These are phyloP conservation scores for Gari tellinella DNA, from an alignment of 2,888 invertebrate genomes.

Conservation along the genomic window DNA sequence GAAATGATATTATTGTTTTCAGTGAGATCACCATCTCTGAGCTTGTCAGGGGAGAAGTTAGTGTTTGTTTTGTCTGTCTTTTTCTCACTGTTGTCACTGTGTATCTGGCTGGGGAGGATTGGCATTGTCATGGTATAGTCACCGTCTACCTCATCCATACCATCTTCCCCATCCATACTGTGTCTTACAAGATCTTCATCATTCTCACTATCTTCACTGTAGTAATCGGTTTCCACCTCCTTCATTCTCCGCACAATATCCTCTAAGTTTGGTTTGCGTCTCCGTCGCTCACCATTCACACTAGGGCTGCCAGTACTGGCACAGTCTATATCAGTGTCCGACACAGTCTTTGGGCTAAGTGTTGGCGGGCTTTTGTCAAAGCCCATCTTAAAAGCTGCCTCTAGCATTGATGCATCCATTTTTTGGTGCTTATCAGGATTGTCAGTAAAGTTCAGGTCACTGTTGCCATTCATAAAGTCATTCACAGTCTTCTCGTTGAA, in stretches of 20 bases:
- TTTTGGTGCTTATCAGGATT: not conserved
- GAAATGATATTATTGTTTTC: constrained; percentile 55
- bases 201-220: constrained; percentile 69
- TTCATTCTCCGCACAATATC: constrained; percentile 78
- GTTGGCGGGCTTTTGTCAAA: constrained; percentile 55
- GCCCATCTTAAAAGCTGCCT: constrained; percentile 49
- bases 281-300: constrained; percentile 61
- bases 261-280: constrained; percentile 77
- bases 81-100: constrained; percentile 21
- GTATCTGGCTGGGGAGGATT: constrained; percentile 37
- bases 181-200: constrained; percentile 50
- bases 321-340: constrained; percentile 57
- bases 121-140: constrained; percentile 52
- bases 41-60: constrained; percentile 9
- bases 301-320: constrained; percentile 59
- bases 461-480: constrained; percentile 14
- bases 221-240: constrained; percentile 70
- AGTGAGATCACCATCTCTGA: constrained; percentile 20
- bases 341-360: constrained; percentile 56
- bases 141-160: constrained; percentile 69
- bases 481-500: constrained; percentile 26
- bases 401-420: constrained; percentile 28
- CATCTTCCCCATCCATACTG: constrained; percentile 38
- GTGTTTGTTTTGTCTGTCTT: constrained; percentile 7
- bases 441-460: constrained; percentile 12